Conservation (phyloP, 2,797 vertebrate species). For the Chrosomus eos region DNA sequence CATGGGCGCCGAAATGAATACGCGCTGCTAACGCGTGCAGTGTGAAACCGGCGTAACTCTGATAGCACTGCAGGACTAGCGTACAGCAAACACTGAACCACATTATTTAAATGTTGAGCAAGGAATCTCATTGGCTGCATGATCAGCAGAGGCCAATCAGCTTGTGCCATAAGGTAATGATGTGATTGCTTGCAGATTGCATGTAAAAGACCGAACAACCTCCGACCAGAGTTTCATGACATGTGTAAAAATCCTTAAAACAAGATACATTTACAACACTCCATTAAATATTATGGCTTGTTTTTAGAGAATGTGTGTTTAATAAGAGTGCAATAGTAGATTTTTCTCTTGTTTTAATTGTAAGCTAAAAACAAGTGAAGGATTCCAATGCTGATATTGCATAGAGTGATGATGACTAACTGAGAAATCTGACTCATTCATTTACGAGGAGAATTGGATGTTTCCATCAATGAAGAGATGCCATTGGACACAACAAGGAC, state of each 20-base stretch:
- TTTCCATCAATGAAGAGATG: background rate
- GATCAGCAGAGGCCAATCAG: background rate
- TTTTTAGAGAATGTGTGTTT: no score
- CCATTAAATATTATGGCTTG: no score
- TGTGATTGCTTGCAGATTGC: background rate
- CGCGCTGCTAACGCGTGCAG: no score
- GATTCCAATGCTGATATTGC: background rate
- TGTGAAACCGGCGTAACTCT: no score
- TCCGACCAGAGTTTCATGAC: background rate
- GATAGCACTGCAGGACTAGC: no score
- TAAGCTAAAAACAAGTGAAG: background rate
- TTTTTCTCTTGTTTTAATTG: background rate
- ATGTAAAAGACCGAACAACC: background rate
- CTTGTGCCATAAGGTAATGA: background rate
- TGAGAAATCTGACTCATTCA: background rate
- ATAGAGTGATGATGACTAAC: background rate
- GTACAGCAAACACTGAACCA: no score
- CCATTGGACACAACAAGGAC: conserved; percentile 4
- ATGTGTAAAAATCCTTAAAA: background rate
- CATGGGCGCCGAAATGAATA: no score
- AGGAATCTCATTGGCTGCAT: background rate
- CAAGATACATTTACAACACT: background rate
- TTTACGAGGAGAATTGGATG: background rate
- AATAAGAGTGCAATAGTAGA: background rate
- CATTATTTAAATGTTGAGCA: no score